Evolutionary conservation across 2,113 vertebrate species (phyloP).

Genomic region (Pollachius pollachius): DNA sequence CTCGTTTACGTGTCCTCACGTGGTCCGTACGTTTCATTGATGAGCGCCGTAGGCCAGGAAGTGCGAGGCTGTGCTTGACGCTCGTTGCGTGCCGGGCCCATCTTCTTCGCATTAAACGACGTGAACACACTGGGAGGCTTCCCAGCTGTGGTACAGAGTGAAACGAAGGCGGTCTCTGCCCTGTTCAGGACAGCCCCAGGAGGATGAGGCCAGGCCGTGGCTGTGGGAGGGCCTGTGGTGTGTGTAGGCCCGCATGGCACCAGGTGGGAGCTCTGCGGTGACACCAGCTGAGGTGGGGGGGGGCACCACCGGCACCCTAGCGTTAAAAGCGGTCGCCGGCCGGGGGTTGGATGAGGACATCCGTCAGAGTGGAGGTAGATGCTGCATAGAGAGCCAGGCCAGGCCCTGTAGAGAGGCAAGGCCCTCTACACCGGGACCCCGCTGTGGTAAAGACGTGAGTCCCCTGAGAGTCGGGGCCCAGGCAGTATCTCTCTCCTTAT

Average conservation of each 20-base stretch:
- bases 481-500: conserved; percentile 70
- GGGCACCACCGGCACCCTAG: conserved; percentile 56
- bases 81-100: neutral
- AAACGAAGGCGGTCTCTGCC: neutral
- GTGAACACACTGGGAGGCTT: neutral
- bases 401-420: conserved; percentile 1
- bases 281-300: neutral
- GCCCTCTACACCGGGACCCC: too few species aligned
- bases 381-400: conserved; percentile 36
- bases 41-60: conserved; percentile 62
- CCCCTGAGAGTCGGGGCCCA: conserved; percentile 45
- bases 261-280: conserved; percentile 31
- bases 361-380: conserved; percentile 46
- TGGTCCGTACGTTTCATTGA: conserved; percentile 70
- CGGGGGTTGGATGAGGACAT: conserved; percentile 29
- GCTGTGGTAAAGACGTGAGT: conserved; percentile 42
- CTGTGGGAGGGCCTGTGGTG: conserved; percentile 9
- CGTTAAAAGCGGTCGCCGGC: conserved; percentile 10
- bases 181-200: neutral
- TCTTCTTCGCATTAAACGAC: neutral
- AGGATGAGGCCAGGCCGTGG: conserved; percentile 1
- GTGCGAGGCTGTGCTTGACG: neutral
- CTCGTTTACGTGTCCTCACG: conserved; percentile 80
- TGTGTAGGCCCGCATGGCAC: conserved; percentile 13
- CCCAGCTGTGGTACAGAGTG: neutral